Base-by-base conservation (phyloP, 2,113 vertebrate genomes). In the Sialia sialis region DNA sequence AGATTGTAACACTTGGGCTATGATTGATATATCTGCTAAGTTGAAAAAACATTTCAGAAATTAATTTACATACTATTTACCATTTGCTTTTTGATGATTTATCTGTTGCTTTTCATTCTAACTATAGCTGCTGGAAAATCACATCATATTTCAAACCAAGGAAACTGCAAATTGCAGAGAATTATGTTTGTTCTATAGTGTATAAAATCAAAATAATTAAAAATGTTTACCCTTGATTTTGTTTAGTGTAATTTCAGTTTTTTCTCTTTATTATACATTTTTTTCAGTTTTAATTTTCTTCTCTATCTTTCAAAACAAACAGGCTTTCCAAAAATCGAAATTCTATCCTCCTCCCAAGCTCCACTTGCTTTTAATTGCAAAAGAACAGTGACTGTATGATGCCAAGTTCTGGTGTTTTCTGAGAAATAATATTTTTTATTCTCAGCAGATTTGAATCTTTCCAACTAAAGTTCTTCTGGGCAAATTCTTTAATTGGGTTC, bases 291-390 rank as follows among this genome's bases (percentile, higher is more conserved):
- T 62, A 68, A 44, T 89, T 68, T 90, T 78, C 30, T 72, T 2
- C 2, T 11, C 9, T 60, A 10, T 51, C 18, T 77, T 84, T 69
- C 25, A 78, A 83, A 95, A 59, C 3, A 74, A 78, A n/a, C 3
- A 44, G 6, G 8, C 27, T 11, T 80, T 73, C 39, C n/a, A 87
- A 89, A 92, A 60, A 16, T 48, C 6, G 68, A 59, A 68, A n/a
- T 68, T 22, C 7, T 21, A 4, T 16, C 2, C 4, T 11, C 1
- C 6, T 11, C 15, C 17, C 6, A 51, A 56, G 3, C 3, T 0
- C 3, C 13, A 16, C 3, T 81, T 59, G 6, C 22, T 84, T 79
- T 70, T 58, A 38, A 39, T 49, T 89, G 9, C 20, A 70, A 52
- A 82, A 68, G 6, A 10, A 38, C 29, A 48, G 34, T 59, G 17